Conservation (phyloP, 2,888 invertebrate genomes). For the Acanthoscelides obtectus region DNA sequence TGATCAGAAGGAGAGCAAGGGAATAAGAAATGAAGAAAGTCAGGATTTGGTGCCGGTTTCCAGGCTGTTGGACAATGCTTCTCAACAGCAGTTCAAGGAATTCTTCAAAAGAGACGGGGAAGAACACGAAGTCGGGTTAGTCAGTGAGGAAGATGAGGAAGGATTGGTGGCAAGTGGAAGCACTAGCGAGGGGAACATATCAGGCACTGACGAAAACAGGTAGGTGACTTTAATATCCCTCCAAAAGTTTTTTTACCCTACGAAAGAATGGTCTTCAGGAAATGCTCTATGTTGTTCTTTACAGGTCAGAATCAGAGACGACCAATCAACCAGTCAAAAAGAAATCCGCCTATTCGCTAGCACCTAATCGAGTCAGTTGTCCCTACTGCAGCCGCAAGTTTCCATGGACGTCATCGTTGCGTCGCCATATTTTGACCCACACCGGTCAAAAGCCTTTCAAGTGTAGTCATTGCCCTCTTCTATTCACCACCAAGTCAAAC, state of each 20-base stretch:
- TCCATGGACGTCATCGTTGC: slow-evolving; percentile 93
- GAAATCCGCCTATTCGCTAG: slow-evolving; percentile 91
- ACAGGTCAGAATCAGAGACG: slow-evolving; percentile 67
- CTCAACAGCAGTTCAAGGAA: slow-evolving; percentile 58
- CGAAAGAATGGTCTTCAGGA: too few species aligned
- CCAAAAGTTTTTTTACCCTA: too few species aligned
- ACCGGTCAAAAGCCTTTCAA: slow-evolving; percentile 96
- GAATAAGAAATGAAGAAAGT: slow-evolving; percentile 47
- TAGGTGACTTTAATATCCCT: too few species aligned
- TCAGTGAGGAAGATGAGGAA: slow-evolving; percentile 69
- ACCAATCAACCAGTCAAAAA: slow-evolving; percentile 60
- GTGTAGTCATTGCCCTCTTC: slow-evolving; percentile 86
- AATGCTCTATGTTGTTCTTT: slow-evolving; percentile 27
- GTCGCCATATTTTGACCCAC: slow-evolving; percentile 92
- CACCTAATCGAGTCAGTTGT: slow-evolving; percentile 90
- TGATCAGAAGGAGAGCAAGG: slow-evolving; percentile 30
- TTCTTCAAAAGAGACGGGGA: slow-evolving; percentile 54
- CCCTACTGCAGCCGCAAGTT: slow-evolving; percentile 92
- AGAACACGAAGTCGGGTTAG: slow-evolving; percentile 46
- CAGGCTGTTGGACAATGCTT: slow-evolving; percentile 70
- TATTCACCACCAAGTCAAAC: slow-evolving; percentile 96
- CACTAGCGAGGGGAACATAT: slow-evolving; percentile 78
- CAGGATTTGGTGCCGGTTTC: slow-evolving; percentile 75
- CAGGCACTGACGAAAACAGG: slow-evolving; percentile 78
- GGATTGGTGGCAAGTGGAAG: slow-evolving; percentile 73